Percentiles rank a stretch among this genome's conserved stretches.
Evolutionary conservation across 2,113 vertebrate genomes (phyloP).

Genomic region (Amia ocellicauda): DNA sequence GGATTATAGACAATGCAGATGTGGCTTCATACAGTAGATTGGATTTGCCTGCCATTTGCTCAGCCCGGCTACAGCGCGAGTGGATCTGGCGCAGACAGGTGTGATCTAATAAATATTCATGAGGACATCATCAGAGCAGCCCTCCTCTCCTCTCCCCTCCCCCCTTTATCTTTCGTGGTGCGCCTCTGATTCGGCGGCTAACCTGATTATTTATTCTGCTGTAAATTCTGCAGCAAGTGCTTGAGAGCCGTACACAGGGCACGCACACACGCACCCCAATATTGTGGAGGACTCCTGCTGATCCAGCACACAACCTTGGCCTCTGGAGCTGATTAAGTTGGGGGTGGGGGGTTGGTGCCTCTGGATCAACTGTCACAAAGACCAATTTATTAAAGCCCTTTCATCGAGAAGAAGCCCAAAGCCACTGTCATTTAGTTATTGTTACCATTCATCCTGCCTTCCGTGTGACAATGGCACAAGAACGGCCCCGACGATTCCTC

Average conservation of each 20-base stretch:
- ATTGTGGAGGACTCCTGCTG: background rate
- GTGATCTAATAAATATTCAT: conserved; percentile 11
- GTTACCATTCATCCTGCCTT: background rate
- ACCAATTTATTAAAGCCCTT: background rate
- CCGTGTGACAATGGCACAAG: background rate
- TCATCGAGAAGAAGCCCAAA: background rate
- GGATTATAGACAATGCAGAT: conserved; percentile 39
- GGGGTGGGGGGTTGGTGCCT: background rate
- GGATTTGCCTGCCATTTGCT: conserved; percentile 13
- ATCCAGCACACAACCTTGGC: background rate
- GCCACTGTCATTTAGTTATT: background rate
- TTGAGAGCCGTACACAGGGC: background rate
- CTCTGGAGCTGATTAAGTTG: too few relatives aligned
- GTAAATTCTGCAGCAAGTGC: background rate
- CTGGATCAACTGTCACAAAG: background rate
- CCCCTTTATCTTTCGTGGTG: background rate
- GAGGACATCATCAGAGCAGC: background rate
- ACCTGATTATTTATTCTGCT: background rate
- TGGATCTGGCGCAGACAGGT: conserved; percentile 7
- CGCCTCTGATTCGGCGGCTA: background rate
- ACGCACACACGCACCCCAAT: background rate
- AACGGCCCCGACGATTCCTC: background rate
- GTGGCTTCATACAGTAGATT: conserved; percentile 25
- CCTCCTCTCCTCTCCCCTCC: background rate
- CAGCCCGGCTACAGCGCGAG: background rate